Percentiles rank a stretch among this genome's conserved stretches.
phyloP scores from a whole-genome alignment of 2,113 vertebrate species.

The Progne subis region DNA sequence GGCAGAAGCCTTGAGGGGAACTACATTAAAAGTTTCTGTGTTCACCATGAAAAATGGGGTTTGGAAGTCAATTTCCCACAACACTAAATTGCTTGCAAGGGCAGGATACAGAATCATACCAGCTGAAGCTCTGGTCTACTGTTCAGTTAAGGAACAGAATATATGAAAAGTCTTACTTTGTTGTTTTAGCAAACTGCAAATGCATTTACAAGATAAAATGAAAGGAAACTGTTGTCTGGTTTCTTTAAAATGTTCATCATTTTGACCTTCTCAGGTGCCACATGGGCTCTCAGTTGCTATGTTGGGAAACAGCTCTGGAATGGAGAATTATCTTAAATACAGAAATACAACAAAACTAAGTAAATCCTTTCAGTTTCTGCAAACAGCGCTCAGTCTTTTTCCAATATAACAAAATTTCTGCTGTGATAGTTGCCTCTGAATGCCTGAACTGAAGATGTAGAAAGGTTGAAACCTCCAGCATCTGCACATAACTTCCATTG shows the following conservation, averaged over 20 bases:
- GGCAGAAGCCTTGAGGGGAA: neutral
- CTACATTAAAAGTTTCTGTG: neutral
- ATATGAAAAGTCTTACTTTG: neutral
- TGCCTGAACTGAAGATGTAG: neutral
- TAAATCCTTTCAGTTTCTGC: neutral
- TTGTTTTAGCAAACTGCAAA: neutral
- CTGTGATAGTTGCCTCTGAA: neutral
- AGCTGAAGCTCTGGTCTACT: neutral
- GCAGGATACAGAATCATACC: neutral
- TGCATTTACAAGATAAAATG: slow-evolving; percentile 10
- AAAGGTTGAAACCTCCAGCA: neutral
- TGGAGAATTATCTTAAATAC: neutral
- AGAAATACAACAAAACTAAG: neutral
- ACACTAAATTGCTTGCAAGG: neutral
- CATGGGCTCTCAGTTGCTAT: neutral
- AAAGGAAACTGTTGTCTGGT: neutral
- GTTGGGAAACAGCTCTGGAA: neutral
- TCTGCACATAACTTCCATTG: neutral
- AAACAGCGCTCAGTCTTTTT: neutral
- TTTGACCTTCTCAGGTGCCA: neutral
- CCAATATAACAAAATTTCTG: neutral
- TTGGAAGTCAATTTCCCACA: neutral
- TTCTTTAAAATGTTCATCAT: neutral
- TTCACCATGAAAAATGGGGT: neutral
- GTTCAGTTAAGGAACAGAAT: neutral